Evolutionary conservation across 2,113 vertebrate genomes (phyloP).

Genomic region (Trichechus manatus): DNA sequence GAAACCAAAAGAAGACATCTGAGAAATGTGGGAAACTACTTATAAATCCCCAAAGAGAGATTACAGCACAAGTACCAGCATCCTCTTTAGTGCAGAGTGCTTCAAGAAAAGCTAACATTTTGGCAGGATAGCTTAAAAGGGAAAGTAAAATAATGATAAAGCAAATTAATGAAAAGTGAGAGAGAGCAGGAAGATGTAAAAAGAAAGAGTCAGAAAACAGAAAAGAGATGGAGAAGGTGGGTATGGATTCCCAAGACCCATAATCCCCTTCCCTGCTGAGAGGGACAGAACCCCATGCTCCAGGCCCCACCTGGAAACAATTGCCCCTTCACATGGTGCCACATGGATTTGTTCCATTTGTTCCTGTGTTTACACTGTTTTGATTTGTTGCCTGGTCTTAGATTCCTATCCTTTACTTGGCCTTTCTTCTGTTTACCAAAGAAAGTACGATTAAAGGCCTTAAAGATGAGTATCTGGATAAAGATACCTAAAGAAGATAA

Average conservation of each 20-base stretch:
- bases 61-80: no score
- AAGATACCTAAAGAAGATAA: not conserved
- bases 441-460: conserved; percentile 24
- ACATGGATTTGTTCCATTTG: not conserved
- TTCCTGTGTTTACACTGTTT: not conserved
- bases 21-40: not conserved
- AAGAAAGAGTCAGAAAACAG: not conserved
- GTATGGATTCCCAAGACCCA: not conserved
- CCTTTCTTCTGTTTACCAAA: conserved; percentile 27
- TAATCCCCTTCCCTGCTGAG: not conserved
- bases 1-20: not conserved
- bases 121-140: not conserved
- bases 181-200: not conserved
- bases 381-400: not conserved
- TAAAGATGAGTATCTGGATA: not conserved
- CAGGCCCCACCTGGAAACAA: not conserved
- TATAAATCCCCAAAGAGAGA: not conserved
- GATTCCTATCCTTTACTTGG: not conserved
- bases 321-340: fast-evolving
- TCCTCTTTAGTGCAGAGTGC: not conserved
- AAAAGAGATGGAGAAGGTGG: not conserved
- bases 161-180: not conserved
- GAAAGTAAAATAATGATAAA: not conserved
- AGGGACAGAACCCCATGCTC: not conserved
- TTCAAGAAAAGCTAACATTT: not conserved